These are phyloP conservation scores for Mylabris sibirica DNA, from an alignment of 2,888 invertebrate genomes.

Conservation along the genomic window DNA sequence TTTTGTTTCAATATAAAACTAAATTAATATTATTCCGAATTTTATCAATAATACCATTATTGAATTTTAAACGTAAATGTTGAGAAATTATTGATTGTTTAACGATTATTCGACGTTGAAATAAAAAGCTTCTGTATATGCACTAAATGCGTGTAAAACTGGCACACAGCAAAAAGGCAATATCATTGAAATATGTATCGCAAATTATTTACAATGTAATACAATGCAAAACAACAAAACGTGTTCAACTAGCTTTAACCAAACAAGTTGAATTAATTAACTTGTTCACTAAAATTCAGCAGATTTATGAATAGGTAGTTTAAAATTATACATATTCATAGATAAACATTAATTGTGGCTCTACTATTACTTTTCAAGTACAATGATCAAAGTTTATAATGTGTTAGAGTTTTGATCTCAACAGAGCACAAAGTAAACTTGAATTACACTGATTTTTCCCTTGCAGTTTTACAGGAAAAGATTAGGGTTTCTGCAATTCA, in stretches of 20 bases:
- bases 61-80: neutral
- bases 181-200: neutral
- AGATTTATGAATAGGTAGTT: conserved; percentile 6
- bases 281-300: neutral
- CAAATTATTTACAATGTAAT: conserved; percentile 10
- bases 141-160: neutral
- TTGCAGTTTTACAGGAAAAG: neutral
- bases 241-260: conserved; percentile 1
- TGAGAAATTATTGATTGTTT: neutral
- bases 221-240: conserved; percentile 1
- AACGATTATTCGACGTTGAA: neutral
- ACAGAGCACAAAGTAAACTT: neutral
- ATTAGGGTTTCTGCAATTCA: neutral
- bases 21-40: too few relatives aligned
- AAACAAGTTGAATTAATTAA: conserved; percentile 12
- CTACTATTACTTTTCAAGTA: neutral
- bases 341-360: neutral
- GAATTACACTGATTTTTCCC: neutral
- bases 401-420: neutral
- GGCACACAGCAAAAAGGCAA: neutral
- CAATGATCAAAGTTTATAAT: neutral
- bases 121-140: neutral
- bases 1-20: neutral
- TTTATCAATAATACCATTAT: too few relatives aligned
- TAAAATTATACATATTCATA: neutral